Base-by-base conservation (phyloP, 2,113 vertebrate species). In the Seriola rivoliana region DNA sequence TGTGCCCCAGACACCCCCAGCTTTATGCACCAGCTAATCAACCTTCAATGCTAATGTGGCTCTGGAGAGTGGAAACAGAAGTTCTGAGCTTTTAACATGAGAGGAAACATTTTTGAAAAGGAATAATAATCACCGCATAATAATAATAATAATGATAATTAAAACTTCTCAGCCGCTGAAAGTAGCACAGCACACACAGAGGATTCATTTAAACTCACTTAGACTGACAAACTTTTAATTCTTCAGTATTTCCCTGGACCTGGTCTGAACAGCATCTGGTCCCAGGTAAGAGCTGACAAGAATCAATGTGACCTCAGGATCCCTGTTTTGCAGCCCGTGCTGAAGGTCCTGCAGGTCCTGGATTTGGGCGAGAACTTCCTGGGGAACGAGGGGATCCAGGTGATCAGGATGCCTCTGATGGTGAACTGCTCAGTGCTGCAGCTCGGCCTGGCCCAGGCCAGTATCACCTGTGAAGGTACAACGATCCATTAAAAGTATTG, bases 401-500 rank as follows among this genome's bases (percentile, higher is more conserved):
- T 50, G 0, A 88, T 96, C 76, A 93, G 91, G 78, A 94, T 93
- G 57, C 82, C 95, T 21, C 91, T 95, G 63, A 96, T 95, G 86
- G 67, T 73, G 21, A 95, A 95, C 90, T 74, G 79, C 54, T 94
- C 93, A 0, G 13, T 95, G 48, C 73, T 89, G 55, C 89, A 91
- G 42, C 90, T 95, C 0, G 78, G 91, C 82, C 89, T 96, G 78
- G 76, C 84, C 1, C 88, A 83, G 0, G 75, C 91, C 19, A 71
- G 77, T 76, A 91, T 96, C 79, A 95, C 92, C 29, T 95, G 95
- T 72, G 94, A 95, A 92, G 95, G 95, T 95, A 93, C 23, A 17
- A 4, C 36, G 38, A 23, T 58, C 32, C 19, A 54, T 14, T n/a
- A 2, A 38, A 17, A 23, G 5, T 1, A 59, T 17, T 7, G 5